phyloP scores from a whole-genome alignment of 2,113 vertebrate genomes.

The Gnathonemus echidnorhynchus region DNA sequence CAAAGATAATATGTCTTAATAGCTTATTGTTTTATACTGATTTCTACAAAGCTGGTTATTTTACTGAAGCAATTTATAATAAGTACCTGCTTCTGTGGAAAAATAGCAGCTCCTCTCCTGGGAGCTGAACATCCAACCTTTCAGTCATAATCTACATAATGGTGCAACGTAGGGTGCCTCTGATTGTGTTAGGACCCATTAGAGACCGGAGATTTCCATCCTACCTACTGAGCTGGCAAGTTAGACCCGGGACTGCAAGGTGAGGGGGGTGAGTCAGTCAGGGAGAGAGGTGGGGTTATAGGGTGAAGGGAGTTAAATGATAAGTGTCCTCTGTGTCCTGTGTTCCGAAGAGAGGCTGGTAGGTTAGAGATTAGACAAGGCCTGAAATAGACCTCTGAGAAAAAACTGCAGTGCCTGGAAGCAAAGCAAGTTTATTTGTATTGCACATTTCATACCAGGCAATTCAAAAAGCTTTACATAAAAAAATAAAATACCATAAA shows the following conservation, averaged over 20 bases:
- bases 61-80: background rate
- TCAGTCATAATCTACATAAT: background rate
- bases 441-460: background rate
- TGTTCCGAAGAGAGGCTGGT: background rate
- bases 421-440: background rate
- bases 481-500: background rate
- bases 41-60: background rate
- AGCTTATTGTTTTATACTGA: background rate
- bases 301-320: background rate
- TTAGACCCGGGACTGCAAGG: background rate
- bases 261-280: background rate
- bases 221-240: background rate
- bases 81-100: background rate
- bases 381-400: background rate
- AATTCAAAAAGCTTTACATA: background rate
- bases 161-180: background rate
- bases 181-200: background rate
- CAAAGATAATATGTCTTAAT: background rate
- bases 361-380: background rate
- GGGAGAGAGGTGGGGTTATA: background rate
- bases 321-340: background rate
- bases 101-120: background rate
- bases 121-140: background rate
- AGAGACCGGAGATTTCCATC: background rate
- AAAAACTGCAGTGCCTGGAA: background rate